Evolutionary conservation across 1,140 invertebrate genomes (phyloP), one percentile per base, ranked within the genome.

Genomic region (Drosophila persimilis): DNA sequence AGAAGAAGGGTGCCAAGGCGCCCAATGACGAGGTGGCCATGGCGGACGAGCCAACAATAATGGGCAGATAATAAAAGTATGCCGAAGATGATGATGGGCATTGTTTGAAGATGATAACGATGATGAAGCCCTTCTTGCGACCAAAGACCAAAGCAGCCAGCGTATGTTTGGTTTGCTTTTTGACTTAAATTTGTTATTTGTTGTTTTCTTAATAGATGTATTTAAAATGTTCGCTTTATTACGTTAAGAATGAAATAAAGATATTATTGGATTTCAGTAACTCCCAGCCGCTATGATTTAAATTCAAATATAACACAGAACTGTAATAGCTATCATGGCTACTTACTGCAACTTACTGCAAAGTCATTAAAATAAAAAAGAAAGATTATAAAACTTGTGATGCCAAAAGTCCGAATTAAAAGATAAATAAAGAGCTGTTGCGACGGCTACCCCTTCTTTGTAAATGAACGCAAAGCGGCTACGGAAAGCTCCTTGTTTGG

Each of bases 31-130:
- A 96, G 79, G 92, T 96, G 17, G 95, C 95, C 0, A 95, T 96
- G 94, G 96, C 96, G 20, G 96, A 97, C 79, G 96, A 97, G 85
- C 95, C 96, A 0, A 96, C 95, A 15, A 96, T 95, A 67, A 95
- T 97, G 71, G 96, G 96, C 71, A 95, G 96, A 93, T 96, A 95
- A 72, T 52, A 39, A 5, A 4, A 13, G 35, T 13, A 44, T 41
- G 35, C 7, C 26, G 3, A 0, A 13, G 35, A 47, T 41, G 39
- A 62, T n/a, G 26, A 35, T 41, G 29, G 45, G 2, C n/a, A 31
- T 31, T 22, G 8, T 45, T 35, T 26, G 24, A 6, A 9, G 22
- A 50, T 45, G 31, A 26, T 26, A 26, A 5, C 24, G 7, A 22
- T 2, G 2, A 9, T 39, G 39, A 51, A 17, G 20, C 22, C 26